Evolutionary conservation across 2,888 invertebrate species (phyloP).

Genomic region (Hirtodrosophila trivittata): DNA sequence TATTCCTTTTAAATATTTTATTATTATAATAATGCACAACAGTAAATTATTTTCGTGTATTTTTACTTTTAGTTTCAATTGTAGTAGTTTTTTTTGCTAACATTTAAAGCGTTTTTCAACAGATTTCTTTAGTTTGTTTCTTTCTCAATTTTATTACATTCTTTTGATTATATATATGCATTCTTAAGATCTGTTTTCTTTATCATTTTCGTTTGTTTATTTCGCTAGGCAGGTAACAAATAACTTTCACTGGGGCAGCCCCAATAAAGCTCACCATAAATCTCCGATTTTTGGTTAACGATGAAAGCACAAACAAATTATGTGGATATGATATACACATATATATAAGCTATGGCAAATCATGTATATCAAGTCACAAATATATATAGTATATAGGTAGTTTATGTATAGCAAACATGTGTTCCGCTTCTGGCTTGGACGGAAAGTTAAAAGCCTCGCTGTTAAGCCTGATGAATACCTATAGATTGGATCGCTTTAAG

Average conservation of each 20-base stretch:
- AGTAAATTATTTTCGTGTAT: constrained; percentile 38
- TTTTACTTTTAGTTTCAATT: constrained; percentile 44
- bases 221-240: constrained; percentile 52
- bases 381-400: constrained; percentile 31
- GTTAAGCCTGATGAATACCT: constrained; percentile 3
- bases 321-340: constrained; percentile 5
- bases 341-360: constrained; percentile 57
- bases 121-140: constrained; percentile 19
- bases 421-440: constrained; percentile 55
- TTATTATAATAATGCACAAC: constrained; percentile 59
- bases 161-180: constrained; percentile 12
- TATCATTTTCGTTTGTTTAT: not conserved
- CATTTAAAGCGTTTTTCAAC: constrained; percentile 59
- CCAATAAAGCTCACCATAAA: not conserved
- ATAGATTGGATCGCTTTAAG: not conserved
- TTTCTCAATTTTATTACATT: constrained; percentile 1
- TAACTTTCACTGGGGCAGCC: constrained; percentile 43
- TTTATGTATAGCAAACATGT: constrained; percentile 24
- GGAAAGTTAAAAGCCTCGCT: constrained; percentile 60
- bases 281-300: not conserved
- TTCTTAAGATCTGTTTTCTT: too few species aligned
- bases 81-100: constrained; percentile 64
- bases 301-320: constrained; percentile 23
- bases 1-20: constrained; percentile 1
- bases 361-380: constrained; percentile 55